A percentile compares a stretch with the other conserved stretches of the same genome.
phyloP scores from a whole-genome alignment of 2,888 invertebrate genomes.

The Xanthostigma xanthostigma region DNA sequence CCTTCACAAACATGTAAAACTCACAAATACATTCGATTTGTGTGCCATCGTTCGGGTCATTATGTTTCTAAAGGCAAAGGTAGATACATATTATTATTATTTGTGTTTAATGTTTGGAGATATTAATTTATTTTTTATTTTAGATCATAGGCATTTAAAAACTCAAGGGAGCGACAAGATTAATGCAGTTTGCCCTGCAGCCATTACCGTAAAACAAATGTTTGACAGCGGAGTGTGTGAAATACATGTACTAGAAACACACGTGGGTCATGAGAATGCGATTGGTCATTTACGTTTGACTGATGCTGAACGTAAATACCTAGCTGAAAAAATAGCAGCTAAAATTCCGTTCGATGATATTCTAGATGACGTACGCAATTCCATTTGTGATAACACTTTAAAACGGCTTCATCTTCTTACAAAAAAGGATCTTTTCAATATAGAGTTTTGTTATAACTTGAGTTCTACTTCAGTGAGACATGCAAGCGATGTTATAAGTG shows the following conservation, averaged over 20 bases:
- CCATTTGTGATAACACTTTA: neutral
- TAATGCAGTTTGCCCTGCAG: slow-evolving; percentile 5
- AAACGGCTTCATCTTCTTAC: slow-evolving; percentile 5
- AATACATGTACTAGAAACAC: neutral
- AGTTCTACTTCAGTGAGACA: neutral
- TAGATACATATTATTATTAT: neutral
- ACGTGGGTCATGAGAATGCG: slow-evolving; percentile 3
- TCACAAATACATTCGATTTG: neutral
- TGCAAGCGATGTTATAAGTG: slow-evolving; percentile 1
- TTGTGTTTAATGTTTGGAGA: no score
- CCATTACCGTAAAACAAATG: neutral
- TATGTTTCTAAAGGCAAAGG: neutral
- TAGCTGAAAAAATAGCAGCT: slow-evolving; percentile 4
- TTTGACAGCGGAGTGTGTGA: neutral
- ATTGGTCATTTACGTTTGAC: slow-evolving; percentile 2
- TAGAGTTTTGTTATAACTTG: slow-evolving; percentile 1
- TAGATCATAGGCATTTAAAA: neutral
- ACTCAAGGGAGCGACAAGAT: slow-evolving; percentile 4
- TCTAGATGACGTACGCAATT: slow-evolving; percentile 5
- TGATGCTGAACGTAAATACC: neutral
- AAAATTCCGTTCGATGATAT: slow-evolving; percentile 4
- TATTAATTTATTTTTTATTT: no score
- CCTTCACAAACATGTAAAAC: neutral
- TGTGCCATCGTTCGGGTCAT: neutral
- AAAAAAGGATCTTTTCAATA: slow-evolving; percentile 6